Evolutionary conservation across 1,140 invertebrate genomes (phyloP).

Genomic region (Radopholus similis): DNA sequence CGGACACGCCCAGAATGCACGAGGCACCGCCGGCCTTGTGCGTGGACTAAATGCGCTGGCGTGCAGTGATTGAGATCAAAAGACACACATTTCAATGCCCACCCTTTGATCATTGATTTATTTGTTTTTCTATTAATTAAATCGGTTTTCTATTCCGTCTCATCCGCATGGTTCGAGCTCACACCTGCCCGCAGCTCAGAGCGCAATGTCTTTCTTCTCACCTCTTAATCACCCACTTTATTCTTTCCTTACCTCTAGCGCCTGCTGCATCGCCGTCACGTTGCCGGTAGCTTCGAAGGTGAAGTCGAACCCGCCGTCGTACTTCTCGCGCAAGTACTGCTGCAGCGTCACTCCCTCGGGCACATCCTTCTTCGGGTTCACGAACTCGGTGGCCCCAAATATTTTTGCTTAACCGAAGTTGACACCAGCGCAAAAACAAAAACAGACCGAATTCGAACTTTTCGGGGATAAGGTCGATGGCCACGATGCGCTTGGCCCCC

Average conservation of each 20-base stretch:
- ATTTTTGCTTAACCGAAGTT: conserved; percentile 64
- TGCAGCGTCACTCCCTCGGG: conserved; percentile 69
- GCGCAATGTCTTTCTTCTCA: too few species aligned
- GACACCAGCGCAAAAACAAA: neutral
- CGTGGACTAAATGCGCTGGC: too few species aligned
- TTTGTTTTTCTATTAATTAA: conserved; percentile 72
- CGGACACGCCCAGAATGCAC: conserved; percentile 78
- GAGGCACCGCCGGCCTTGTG: conserved; percentile 71
- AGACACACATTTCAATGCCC: too few species aligned
- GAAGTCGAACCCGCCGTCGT: conserved; percentile 91
- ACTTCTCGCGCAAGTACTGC: conserved; percentile 81
- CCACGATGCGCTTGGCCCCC: conserved; percentile 84
- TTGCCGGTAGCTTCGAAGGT: conserved; percentile 99
- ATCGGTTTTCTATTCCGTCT: conserved; percentile 79
- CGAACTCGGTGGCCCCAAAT: conserved; percentile 64
- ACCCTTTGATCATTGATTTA: conserved; percentile 94
- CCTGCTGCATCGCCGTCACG: conserved; percentile 85
- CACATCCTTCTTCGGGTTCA: conserved; percentile 62
- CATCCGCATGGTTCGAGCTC: too few species aligned
- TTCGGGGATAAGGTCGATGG: conserved; percentile 81
- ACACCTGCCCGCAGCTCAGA: too few species aligned
- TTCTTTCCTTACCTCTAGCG: conserved; percentile 83
- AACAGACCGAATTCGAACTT: conserved; percentile 67
- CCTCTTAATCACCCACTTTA: conserved; percentile 86
- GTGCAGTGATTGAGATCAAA: too few species aligned